Evolutionary conservation across 2,797 vertebrate species (phyloP), one percentile per base, ranked within the genome.

Genomic region (Lerista edwardsae): DNA sequence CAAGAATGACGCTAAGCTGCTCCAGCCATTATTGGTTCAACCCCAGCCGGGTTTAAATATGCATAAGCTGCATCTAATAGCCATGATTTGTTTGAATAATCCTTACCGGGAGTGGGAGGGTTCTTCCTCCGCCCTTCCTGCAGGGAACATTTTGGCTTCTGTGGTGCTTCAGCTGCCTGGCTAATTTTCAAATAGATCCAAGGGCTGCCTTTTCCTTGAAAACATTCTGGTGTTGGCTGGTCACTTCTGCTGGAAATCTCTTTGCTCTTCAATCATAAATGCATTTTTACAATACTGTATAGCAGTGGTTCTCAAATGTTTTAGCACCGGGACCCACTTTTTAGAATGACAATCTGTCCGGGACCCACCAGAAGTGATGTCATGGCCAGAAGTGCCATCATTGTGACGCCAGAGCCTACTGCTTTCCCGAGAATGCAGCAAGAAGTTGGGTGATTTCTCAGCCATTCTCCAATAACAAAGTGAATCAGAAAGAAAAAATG

Each of bases 1-100:
- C 91, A 93, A 85, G 94, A 95, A 94, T 94, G 93, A 91, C 91
- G 85, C 77, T 75, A 81, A 81, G 73, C 72, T 11, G n/a, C 27
- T 81, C 80, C 67, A 80, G 84, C 92, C 88, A 78, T 69, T 90
- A 88, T 92, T 90, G 68, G 68, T 47, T 80, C 91, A 91, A 83
- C 86, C 91, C 89, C 92, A 91, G 93, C 90, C 87, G 91, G 91
- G 86, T 86, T 93, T 91, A 90, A 93, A 90, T 91, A 94, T 88
- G 90, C 84, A 85, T 93, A 90, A 92, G 87, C 86, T 90, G 86
- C 91, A 90, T 89, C 90, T 89, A 92, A 87, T 83, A 31, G 80
- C 79, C 74, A 80, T 86, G 82, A 90, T 90, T 91, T 88, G 25
- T 94, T 94, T 92, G 90, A 91, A 90, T 90, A 91, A 92, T 92